phyloP scores from a whole-genome alignment of 2,797 vertebrate genomes.

The Taeniopygia guttata region DNA sequence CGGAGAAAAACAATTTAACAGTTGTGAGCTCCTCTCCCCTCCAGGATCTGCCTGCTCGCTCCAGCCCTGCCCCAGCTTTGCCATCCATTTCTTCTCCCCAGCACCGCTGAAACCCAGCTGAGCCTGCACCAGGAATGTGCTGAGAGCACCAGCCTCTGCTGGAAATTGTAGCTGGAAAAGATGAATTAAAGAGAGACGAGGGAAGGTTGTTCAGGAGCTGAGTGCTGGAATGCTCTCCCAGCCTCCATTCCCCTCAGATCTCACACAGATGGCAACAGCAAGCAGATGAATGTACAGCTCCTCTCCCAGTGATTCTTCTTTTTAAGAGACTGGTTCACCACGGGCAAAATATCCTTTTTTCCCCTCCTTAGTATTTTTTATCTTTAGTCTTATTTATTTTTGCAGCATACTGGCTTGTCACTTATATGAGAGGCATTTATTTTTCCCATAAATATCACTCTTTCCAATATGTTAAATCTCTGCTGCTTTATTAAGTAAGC shows the following conservation, averaged over 20 bases:
- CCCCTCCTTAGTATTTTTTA: neutral
- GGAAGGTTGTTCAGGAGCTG: neutral
- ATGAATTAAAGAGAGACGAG: rapidly evolving
- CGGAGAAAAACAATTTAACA: constrained; percentile 26
- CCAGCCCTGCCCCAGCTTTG: neutral
- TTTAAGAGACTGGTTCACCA: neutral
- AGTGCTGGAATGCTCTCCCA: neutral
- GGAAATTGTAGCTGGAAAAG: neutral
- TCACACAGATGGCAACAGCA: neutral
- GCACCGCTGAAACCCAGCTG: neutral
- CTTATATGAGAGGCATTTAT: neutral
- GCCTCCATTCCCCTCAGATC: neutral
- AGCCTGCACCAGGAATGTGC: neutral
- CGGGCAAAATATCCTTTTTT: neutral
- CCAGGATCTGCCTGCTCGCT: neutral
- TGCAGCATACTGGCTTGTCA: neutral
- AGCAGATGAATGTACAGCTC: neutral
- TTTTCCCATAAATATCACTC: neutral
- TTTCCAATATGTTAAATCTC: neutral
- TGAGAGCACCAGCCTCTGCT: neutral
- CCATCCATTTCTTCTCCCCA: neutral
- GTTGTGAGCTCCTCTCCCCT: neutral
- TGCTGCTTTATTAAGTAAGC: neutral
- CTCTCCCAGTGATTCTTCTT: neutral
- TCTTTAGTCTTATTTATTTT: neutral